Evolutionary conservation across 1,140 invertebrate genomes (phyloP).

Genomic region (Lasaia peninsularis): DNA sequence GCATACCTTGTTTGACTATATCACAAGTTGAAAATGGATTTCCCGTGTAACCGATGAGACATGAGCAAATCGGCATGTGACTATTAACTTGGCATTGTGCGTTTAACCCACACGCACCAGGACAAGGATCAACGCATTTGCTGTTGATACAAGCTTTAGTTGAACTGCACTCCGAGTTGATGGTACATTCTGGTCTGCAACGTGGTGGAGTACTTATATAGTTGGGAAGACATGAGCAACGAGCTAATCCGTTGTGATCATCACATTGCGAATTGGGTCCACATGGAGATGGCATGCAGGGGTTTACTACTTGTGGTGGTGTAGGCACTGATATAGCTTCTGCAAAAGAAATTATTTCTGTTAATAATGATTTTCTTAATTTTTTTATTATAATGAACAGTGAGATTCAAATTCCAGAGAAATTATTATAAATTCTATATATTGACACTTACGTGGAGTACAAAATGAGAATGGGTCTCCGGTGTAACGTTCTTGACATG

Average conservation of each 20-base stretch:
- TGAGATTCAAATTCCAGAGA: no score
- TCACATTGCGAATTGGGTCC: constrained; percentile 84
- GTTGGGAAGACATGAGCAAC: constrained; percentile 82
- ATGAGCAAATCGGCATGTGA: constrained; percentile 84
- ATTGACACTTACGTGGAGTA: constrained; percentile 29
- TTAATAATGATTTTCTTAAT: neutral
- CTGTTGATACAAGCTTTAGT: constrained; percentile 82
- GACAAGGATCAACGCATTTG: constrained; percentile 82
- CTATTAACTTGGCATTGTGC: constrained; percentile 85
- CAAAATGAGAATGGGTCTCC: constrained; percentile 77
- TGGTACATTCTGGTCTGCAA: constrained; percentile 85
- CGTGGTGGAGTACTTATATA: constrained; percentile 84
- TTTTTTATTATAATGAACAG: no score
- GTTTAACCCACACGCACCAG: constrained; percentile 86
- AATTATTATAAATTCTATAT: neutral
- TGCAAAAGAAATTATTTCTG: constrained; percentile 16
- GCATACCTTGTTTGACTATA: constrained; percentile 31
- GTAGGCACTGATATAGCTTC: constrained; percentile 31
- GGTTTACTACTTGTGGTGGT: constrained; percentile 73
- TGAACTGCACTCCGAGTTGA: constrained; percentile 84
- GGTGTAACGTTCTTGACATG: constrained; percentile 82
- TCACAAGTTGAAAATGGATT: constrained; percentile 80
- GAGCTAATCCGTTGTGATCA: constrained; percentile 79
- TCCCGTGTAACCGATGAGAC: constrained; percentile 81
- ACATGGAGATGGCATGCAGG: constrained; percentile 86